These are phyloP conservation scores for Danio aesculapii DNA, from an alignment of 2,797 vertebrate genomes.

Conservation along the genomic window DNA sequence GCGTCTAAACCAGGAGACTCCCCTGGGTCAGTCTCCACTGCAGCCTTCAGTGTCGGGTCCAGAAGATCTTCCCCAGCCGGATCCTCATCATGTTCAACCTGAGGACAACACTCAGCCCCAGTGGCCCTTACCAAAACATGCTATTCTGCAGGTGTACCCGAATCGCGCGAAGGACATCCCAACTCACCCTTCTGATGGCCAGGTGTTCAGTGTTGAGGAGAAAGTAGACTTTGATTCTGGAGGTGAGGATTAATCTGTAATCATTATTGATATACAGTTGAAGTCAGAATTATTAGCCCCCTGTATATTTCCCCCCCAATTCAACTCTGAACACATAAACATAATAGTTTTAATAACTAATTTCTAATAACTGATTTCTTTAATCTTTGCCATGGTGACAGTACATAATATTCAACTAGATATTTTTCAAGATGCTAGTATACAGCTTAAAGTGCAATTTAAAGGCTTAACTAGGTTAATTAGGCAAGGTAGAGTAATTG, in stretches of 20 bases:
- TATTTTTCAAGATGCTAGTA: too few relatives aligned
- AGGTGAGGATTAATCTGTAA: slow-evolving; percentile 74
- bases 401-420: too few relatives aligned
- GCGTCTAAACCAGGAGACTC: slow-evolving; percentile 30
- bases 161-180: slow-evolving; percentile 48
- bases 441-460: too few relatives aligned
- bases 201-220: slow-evolving; percentile 84
- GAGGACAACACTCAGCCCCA: slow-evolving; percentile 39
- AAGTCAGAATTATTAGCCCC: too few relatives aligned
- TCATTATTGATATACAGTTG: background rate
- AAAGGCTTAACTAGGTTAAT: too few relatives aligned
- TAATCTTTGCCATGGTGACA: too few relatives aligned
- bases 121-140: slow-evolving; percentile 37
- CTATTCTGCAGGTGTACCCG: slow-evolving; percentile 66
- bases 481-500: too few relatives aligned
- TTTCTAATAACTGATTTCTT: too few relatives aligned
- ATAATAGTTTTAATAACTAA: too few relatives aligned
- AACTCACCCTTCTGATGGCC: slow-evolving; percentile 70
- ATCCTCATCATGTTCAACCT: slow-evolving; percentile 34
- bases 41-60: slow-evolving; percentile 43
- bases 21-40: slow-evolving; percentile 27
- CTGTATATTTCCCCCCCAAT: too few relatives aligned
- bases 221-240: slow-evolving; percentile 80
- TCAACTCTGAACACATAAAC: too few relatives aligned
- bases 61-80: slow-evolving; percentile 44